Percentiles rank a stretch among this genome's conserved stretches.
Conservation (phyloP, 2,797 vertebrate genomes). For the Falco cherrug region DNA sequence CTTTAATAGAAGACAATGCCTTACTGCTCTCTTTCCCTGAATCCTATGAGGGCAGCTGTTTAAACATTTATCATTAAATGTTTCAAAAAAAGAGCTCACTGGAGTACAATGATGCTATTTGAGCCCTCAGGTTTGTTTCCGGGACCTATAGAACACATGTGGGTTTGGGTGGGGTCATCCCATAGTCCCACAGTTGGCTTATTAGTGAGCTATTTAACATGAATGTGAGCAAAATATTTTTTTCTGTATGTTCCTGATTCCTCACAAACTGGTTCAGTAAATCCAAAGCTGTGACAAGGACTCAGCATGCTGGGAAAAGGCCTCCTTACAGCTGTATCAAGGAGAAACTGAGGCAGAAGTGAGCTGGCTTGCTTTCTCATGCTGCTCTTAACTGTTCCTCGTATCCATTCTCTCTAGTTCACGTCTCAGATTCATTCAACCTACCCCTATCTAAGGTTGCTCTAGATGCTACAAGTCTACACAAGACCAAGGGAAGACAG, state of each 20-base stretch:
- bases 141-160: constrained; percentile 5
- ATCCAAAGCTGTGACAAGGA: not conserved
- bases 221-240: not conserved
- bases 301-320: not conserved
- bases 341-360: not conserved
- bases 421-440: not conserved
- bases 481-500: not conserved
- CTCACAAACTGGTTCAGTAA: not conserved
- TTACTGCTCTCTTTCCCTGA: constrained; percentile 18
- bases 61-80: constrained; percentile 74
- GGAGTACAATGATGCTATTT: constrained; percentile 61
- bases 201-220: too few species aligned
- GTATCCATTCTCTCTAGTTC: not conserved
- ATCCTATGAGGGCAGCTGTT: constrained; percentile 72
- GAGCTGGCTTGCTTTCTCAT: not conserved
- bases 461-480: not conserved
- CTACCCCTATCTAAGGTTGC: not conserved
- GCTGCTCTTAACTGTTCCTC: not conserved
- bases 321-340: not conserved
- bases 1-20: constrained; percentile 38
- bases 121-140: constrained; percentile 56
- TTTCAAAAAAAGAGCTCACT: constrained; percentile 63
- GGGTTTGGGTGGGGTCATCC: not conserved
- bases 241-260: not conserved
- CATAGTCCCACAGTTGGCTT: not conserved